Conservation (phyloP, 1,140 invertebrate species). For the Diorhabda sublineata region DNA sequence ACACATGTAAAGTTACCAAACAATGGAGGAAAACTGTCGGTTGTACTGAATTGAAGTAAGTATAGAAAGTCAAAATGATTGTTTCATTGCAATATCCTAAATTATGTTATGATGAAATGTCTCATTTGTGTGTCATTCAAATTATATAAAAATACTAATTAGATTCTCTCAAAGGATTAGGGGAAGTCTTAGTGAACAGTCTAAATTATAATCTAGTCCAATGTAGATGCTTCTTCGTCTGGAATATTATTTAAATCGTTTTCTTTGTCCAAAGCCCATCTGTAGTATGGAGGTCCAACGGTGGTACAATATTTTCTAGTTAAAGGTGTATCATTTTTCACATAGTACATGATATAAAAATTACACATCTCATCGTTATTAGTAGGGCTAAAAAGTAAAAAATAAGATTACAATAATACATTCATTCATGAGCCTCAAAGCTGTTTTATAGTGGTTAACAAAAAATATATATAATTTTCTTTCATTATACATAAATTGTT, state of each 20-base stretch:
- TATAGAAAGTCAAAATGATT: too few species aligned
- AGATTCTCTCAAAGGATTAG: neutral
- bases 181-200: conserved; percentile 12
- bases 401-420: conserved; percentile 10
- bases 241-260: conserved; percentile 75
- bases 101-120: too few species aligned
- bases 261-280: conserved; percentile 60
- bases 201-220: conserved; percentile 22
- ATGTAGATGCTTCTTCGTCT: conserved; percentile 58
- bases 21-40: too few species aligned
- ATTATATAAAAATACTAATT: conserved; percentile 1
- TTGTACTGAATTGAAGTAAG: too few species aligned
- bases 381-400: conserved; percentile 61
- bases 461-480: neutral
- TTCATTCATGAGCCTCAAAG: too few species aligned
- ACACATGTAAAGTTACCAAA: too few species aligned
- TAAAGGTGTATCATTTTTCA: conserved; percentile 74
- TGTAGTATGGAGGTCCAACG: conserved; percentile 74
- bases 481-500: neutral
- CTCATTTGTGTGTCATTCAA: neutral
- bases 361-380: conserved; percentile 99
- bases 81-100: too few species aligned
- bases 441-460: neutral
- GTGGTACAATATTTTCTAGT: conserved; percentile 83
- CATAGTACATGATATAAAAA: conserved; percentile 99